Conservation (phyloP, 2,888 invertebrate genomes). For the Cremastinae sp. region DNA sequence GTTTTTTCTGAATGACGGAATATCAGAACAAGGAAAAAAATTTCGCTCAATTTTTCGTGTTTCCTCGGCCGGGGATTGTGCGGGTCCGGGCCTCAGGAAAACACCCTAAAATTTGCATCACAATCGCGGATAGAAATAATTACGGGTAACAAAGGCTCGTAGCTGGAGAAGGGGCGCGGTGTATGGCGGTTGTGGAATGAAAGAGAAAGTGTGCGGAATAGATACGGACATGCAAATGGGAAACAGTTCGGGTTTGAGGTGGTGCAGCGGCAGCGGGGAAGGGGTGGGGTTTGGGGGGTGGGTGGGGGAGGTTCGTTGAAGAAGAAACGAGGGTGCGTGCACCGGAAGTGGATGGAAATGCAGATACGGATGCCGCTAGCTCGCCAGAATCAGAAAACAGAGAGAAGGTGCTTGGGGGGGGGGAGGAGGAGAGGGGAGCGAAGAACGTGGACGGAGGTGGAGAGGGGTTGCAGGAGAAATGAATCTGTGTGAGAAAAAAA, state of each 20-base stretch:
- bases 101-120: conserved; percentile 79
- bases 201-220: conserved; percentile 59
- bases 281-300: conserved; percentile 48
- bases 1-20: too few species aligned
- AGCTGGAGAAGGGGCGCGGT: conserved; percentile 63
- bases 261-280: too few species aligned
- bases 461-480: conserved; percentile 25
- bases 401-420: conserved; percentile 12
- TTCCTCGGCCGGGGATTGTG: background rate
- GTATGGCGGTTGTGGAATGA: conserved; percentile 46
- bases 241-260: conserved; percentile 36
- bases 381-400: conserved; percentile 44
- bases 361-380: conserved; percentile 66
- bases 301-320: conserved; percentile 33
- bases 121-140: conserved; percentile 80
- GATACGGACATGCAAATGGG: conserved; percentile 68
- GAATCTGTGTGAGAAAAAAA: too few species aligned
- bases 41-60: too few species aligned
- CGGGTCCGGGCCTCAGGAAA: conserved; percentile 64
- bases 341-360: conserved; percentile 73
- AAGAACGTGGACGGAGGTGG: conserved; percentile 50
- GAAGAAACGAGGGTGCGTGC: conserved; percentile 47
- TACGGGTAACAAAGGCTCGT: conserved; percentile 67
- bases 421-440: conserved; percentile 49
- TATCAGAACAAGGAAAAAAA: too few species aligned